Base-by-base conservation (phyloP, 2,113 vertebrate species). In the Plectropomus leopardus region DNA sequence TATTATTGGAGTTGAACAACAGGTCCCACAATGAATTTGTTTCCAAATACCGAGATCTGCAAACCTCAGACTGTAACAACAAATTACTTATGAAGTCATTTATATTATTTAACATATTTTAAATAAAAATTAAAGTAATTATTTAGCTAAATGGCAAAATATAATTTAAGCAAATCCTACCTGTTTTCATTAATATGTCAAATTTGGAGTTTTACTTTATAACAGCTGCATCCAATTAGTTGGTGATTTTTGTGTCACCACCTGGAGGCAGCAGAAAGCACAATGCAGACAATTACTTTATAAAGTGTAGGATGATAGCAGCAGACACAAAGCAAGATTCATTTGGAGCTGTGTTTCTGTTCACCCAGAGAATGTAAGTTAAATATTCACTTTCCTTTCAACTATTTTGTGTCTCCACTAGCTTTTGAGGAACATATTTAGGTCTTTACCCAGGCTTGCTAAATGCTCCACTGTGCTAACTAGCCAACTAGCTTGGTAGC, bases 211-310 rank as follows among this genome's bases (percentile, higher is more conserved):
- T 44, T 34, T n/a, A 48, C 26, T 19, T 51, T 19, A 53, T 34
- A 34, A 53, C n/a, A 70, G 26, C 26, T 53, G 26, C 16, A 67
- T 24, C 26, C 14, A 63, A 44, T 42, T 44, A 17, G 60, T 14
- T 6, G 57, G 19, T 17, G 21, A 0, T 14, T 16, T 40, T 55
- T 69, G 24, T 55, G 24, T 55, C 50, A 64, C 65, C 58, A 76
- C 80, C 50, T 50, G 65, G 58, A 58, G 65, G 72, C 58, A 64
- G 66, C 57, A 57, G 50, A 57, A 17, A 51, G 34, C 9, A 7
- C 36, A 44, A 40, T 30, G 26, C 60, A 13, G 34, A n/a, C 28
- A 17, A 13, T 54, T 3, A 23, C 13, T 9, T 36, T 3, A 8
- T 47, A 10, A 54, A 30, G 17, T 54, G 7, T 14, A 0, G 21